Evolutionary conservation across 92 coral and sea anemone species (phyloP).

Genomic region (Phymanthus crucifer): DNA sequence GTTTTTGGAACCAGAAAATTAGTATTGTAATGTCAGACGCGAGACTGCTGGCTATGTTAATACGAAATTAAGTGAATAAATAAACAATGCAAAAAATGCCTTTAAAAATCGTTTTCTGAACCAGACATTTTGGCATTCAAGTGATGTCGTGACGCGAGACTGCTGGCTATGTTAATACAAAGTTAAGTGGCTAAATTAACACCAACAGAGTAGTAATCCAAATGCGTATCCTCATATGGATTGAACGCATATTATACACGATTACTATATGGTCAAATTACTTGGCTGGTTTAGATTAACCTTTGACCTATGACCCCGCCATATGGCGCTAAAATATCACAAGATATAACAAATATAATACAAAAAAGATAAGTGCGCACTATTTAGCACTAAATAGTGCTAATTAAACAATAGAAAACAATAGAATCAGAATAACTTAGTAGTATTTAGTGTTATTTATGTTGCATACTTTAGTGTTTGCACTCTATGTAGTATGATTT

Average conservation of each 20-base stretch:
- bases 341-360: too few species aligned
- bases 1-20: not conserved
- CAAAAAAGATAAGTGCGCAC: too few species aligned
- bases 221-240: not conserved
- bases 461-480: too few species aligned
- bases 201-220: not conserved
- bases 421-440: too few species aligned
- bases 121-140: not conserved
- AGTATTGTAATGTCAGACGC: too few species aligned
- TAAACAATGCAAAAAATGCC: not conserved
- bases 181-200: not conserved
- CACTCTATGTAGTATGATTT: too few species aligned
- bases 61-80: not conserved
- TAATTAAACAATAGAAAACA: too few species aligned
- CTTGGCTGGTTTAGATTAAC: constrained; percentile 1
- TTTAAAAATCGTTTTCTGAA: not conserved
- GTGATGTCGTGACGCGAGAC: not conserved
- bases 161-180: not conserved
- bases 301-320: not conserved
- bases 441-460: too few species aligned
- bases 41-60: not conserved
- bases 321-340: too few species aligned
- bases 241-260: not conserved
- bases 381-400: too few species aligned
- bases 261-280: not conserved